Evolutionary conservation across 2,113 vertebrate genomes (phyloP).

Genomic region (Caloenas nicobarica): DNA sequence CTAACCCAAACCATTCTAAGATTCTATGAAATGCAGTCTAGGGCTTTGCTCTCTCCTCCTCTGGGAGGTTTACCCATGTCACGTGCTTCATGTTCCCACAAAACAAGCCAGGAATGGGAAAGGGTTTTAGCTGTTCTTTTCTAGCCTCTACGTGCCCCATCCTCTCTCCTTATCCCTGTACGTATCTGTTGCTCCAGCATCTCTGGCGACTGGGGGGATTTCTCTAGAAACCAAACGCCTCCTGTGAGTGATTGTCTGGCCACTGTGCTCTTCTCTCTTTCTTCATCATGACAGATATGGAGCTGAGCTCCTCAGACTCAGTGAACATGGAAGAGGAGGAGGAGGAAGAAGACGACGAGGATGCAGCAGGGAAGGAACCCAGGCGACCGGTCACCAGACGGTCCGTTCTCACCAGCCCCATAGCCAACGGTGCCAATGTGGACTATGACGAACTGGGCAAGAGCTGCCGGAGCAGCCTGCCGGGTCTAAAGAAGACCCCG

Average conservation of each 20-base stretch:
- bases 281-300: conserved; percentile 71
- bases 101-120: neutral
- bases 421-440: conserved; percentile 76
- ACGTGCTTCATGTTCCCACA: neutral
- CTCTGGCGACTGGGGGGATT: neutral
- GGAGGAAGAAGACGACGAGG: conserved; percentile 68
- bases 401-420: conserved; percentile 77
- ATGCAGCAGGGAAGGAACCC: conserved; percentile 65
- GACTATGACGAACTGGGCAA: conserved; percentile 77
- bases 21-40: neutral
- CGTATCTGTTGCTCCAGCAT: neutral
- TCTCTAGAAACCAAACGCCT: neutral
- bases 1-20: neutral
- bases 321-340: conserved; percentile 73
- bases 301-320: conserved; percentile 75
- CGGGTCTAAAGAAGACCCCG: conserved; percentile 73
- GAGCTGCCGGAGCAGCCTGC: conserved; percentile 73
- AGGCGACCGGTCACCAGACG: conserved; percentile 65
- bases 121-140: neutral
- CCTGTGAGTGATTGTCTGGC: neutral
- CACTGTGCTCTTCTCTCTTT: neutral
- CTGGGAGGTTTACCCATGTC: neutral
- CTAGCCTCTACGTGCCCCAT: rapidly evolving
- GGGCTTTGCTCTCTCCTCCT: neutral
- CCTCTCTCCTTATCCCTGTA: rapidly evolving